Evolutionary conservation across 2,113 vertebrate genomes (phyloP).

Genomic region (Halichoeres trimaculatus): DNA sequence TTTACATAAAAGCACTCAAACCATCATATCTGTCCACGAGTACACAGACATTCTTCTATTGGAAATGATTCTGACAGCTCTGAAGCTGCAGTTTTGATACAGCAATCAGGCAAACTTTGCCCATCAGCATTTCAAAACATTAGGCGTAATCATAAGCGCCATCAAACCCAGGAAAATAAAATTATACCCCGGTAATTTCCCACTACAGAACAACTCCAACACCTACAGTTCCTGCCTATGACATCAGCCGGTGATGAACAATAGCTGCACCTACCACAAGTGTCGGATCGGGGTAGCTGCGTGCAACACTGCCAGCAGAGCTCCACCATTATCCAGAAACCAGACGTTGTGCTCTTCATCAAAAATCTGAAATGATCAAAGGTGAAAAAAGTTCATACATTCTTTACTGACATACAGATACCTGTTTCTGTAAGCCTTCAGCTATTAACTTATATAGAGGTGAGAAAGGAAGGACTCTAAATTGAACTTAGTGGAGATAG

Average conservation of each 20-base stretch:
- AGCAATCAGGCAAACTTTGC: constrained; percentile 68
- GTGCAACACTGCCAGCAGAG: constrained; percentile 92
- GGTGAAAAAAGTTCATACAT: not conserved
- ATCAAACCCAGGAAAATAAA: constrained; percentile 15
- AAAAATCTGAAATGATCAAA: constrained; percentile 86
- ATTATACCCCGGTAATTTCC: constrained; percentile 54
- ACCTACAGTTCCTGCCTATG: constrained; percentile 11
- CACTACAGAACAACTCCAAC: constrained; percentile 26
- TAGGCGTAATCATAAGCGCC: constrained; percentile 63
- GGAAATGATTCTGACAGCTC: constrained; percentile 70
- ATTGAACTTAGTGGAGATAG: not conserved
- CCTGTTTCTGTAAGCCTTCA: not conserved
- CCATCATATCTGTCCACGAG: constrained; percentile 69
- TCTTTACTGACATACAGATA: not conserved
- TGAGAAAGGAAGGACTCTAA: not conserved
- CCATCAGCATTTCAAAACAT: constrained; percentile 75
- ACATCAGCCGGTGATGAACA: constrained; percentile 1
- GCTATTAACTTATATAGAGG: not conserved
- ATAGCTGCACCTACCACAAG: constrained; percentile 86
- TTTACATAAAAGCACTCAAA: constrained; percentile 82
- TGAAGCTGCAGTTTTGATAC: constrained; percentile 56
- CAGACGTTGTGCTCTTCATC: constrained; percentile 95
- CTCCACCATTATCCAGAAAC: constrained; percentile 96
- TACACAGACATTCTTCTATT: constrained; percentile 65
- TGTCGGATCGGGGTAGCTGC: constrained; percentile 88